Base-by-base conservation (phyloP, 2,797 vertebrate species). In the Toxotes lorentzi region DNA sequence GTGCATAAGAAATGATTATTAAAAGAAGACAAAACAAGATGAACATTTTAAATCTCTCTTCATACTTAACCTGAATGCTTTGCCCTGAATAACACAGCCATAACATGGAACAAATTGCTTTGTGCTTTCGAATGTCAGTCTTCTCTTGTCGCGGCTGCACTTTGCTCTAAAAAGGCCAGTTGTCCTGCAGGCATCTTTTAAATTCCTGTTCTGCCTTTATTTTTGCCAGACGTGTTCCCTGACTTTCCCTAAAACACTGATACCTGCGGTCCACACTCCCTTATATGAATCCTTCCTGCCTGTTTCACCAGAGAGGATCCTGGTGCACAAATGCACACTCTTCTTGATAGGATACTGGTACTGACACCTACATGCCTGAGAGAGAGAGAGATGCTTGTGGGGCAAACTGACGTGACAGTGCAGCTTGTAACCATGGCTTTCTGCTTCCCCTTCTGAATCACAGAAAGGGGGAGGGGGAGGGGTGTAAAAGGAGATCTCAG, bases 151-250 rank as follows among this genome's bases (percentile, higher is more conserved):
- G 40, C 51, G 56, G n/a, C 74, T 84, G 73, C 81, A 82, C 79
- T 84, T 78, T 67, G 67, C 78, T 83, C 79, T 75, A 50, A 87
- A 86, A 85, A 79, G 61, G 67, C 51, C 40, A 8, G 17, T 8
- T 81, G 51, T 85, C 87, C 82, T 61, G 63, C 61, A 58, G 83
- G 76, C 77, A 64, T 84, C 69, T 64, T 71, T 81, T 83, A 47
- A 81, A 57, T 63, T 53, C 41, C 48, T 23, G 17, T 24, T 47
- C 60, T 64, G 43, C 41, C 23, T 70, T 30, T 79, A 16, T 63
- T 73, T 53, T 32, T 2, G 24, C 61, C 59, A 62, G 38, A 80
- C 17, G 19, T 73, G 35, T 35, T 78, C 14, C 3, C 60, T 30
- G 16, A 57, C 60, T 58, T 30, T 54, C 51, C n/a, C n/a, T 30